phyloP scores from a whole-genome alignment of 92 coral and sea anemone genomes.

The Porites evermanni region DNA sequence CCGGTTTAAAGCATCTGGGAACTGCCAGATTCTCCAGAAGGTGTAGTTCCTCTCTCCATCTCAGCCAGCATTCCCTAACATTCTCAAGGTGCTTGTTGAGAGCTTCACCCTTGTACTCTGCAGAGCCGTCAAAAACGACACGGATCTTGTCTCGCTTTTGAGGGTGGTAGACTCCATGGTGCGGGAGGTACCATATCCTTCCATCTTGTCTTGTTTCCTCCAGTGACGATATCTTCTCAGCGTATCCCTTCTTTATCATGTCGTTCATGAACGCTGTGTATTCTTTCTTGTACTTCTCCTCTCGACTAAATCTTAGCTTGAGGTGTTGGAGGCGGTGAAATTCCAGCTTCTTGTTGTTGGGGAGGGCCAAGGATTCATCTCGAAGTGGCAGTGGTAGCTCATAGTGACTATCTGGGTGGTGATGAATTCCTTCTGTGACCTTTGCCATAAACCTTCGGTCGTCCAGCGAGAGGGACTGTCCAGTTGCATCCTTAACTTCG shows the following conservation, averaged over 20 bases:
- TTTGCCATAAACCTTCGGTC: conserved; percentile 57
- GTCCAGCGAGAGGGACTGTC: conserved; percentile 55
- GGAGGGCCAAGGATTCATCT: conserved; percentile 34
- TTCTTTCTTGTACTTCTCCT: conserved; percentile 49
- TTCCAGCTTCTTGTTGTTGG: conserved; percentile 57
- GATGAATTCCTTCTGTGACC: conserved; percentile 33
- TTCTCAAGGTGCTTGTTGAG: conserved; percentile 21
- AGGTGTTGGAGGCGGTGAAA: conserved; percentile 55
- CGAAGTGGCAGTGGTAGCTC: conserved; percentile 52
- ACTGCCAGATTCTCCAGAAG: conserved; percentile 16
- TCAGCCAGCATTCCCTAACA: conserved; percentile 35
- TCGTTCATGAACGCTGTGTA: conserved; percentile 51
- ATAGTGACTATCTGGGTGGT: conserved; percentile 42
- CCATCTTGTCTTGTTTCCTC: conserved; percentile 40
- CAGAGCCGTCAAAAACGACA: conserved; percentile 28
- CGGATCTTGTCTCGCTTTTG: conserved; percentile 32
- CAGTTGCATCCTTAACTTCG: conserved; percentile 45
- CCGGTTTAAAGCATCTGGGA: conserved; percentile 37
- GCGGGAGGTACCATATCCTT: conserved; percentile 55
- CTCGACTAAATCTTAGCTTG: conserved; percentile 43
- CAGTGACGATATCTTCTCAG: conserved; percentile 34
- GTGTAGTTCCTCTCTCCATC: conserved; percentile 38
- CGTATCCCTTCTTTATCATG: conserved; percentile 56
- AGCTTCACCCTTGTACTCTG: conserved; percentile 10
- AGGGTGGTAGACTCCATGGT: conserved; percentile 54